phyloP scores from a whole-genome alignment of 2,888 invertebrate genomes.

The Bhutanitis thaidina region DNA sequence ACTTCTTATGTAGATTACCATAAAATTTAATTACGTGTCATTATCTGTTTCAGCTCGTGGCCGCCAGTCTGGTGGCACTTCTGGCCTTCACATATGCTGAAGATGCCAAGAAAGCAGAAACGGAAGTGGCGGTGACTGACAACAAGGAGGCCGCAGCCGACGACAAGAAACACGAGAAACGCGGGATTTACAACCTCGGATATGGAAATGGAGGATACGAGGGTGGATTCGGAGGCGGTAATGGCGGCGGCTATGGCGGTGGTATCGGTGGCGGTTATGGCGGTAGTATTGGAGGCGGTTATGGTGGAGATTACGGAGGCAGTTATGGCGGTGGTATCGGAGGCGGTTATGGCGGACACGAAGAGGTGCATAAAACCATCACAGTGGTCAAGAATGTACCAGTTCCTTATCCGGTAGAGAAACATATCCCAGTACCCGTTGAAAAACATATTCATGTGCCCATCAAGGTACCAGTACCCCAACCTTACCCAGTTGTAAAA shows the following conservation, averaged over 20 bases:
- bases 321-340: slow-evolving; percentile 45
- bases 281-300: slow-evolving; percentile 42
- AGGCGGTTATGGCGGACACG: slow-evolving; percentile 57
- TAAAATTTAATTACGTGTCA: background rate
- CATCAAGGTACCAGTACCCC: slow-evolving; percentile 83
- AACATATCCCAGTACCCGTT: slow-evolving; percentile 84
- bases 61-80: slow-evolving; percentile 82
- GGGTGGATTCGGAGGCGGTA: slow-evolving; percentile 30
- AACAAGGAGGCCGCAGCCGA: slow-evolving; percentile 71
- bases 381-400: slow-evolving; percentile 88
- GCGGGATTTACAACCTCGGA: slow-evolving; percentile 82
- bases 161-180: slow-evolving; percentile 87
- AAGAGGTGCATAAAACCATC: slow-evolving; percentile 82
- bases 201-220: slow-evolving; percentile 63
- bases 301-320: slow-evolving; percentile 49
- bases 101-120: slow-evolving; percentile 79
- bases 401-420: slow-evolving; percentile 86
- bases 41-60: slow-evolving; percentile 69
- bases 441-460: slow-evolving; percentile 82
- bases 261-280: slow-evolving; percentile 35
- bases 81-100: slow-evolving; percentile 80
- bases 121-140: slow-evolving; percentile 78
- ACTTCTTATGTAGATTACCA: too few species aligned
- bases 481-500: slow-evolving; percentile 84
- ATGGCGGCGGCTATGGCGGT: slow-evolving; percentile 40